Base-by-base conservation (phyloP, 37 sponge, comb jelly and placozoan genomes). In the Agelas oroides region DNA sequence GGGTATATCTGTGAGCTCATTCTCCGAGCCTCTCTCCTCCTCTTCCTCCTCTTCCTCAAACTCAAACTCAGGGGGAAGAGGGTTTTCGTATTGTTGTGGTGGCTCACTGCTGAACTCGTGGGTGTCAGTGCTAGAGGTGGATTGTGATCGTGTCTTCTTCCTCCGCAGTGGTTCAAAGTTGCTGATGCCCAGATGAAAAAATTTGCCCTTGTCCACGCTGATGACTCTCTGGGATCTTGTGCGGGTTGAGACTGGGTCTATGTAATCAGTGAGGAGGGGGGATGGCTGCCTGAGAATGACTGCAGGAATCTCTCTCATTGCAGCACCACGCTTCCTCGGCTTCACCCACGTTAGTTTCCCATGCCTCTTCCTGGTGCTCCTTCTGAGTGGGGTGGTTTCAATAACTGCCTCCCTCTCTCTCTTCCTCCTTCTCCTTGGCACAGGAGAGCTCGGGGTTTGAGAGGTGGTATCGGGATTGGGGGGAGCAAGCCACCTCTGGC, bases 181-280 rank as follows among this genome's bases (percentile, higher is more conserved):
- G 86, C 84, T 83, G 58, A 89, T 83, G 19, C 89, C 89, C 41
- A 89, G 59, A 17, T 80, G 35, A 35, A 89, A 89, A 2, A 89
- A 60, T 79, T 83, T 68, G 39, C 89, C 89, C 28, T 67, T 76
- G 24, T 83, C 89, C 2, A 89, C 53, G 3, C 40, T 37, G 58
- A 89, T 83, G 30, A 35, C 80, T 2, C 81, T 81, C 53, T 86
- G 86, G 19, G 91, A 91, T 35, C 91, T 52, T 16, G 91, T 91
- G 75, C 91, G 84, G 16, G 86, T 78, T 30, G 91, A 91, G 5
- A 91, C 86, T 18, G 91, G 91, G 24, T 91, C 91, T 24, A 80
- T 75, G 55, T 75, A 91, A 24, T 81, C 88, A 13, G 2, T 59
- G 2, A 19, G 31, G 2, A 32, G 31, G 8, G 46, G 46, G 46